Evolutionary conservation across 2,797 vertebrate genomes (phyloP).

Genomic region (Saguinus oedipus): DNA sequence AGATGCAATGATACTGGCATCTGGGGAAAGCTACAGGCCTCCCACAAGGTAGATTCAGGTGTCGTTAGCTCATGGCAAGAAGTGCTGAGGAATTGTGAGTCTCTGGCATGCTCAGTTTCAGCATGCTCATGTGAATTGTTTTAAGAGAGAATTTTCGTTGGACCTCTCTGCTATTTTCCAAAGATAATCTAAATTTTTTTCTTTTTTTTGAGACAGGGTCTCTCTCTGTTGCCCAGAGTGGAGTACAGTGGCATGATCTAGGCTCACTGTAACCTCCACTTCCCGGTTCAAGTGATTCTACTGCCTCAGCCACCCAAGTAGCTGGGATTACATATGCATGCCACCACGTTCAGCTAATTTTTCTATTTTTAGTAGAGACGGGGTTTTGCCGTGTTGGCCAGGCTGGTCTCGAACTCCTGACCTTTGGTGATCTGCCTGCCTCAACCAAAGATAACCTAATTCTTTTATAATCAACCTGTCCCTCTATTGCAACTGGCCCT

Average conservation of each 20-base stretch:
- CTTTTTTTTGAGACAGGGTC: neutral
- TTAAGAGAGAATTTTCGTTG: neutral
- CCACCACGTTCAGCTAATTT: neutral
- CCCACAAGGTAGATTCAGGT: neutral
- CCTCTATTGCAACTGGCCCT: neutral
- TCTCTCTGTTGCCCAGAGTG: neutral
- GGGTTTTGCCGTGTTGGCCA: neutral
- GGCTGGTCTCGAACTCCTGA: neutral
- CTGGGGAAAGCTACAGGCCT: neutral
- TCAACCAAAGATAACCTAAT: neutral
- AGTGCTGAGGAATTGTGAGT: neutral
- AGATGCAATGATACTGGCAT: neutral
- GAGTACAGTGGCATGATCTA: accelerated
- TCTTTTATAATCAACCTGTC: neutral
- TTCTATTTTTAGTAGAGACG: neutral
- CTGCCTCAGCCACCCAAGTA: neutral
- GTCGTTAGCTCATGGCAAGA: neutral
- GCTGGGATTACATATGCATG: accelerated
- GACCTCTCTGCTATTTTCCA: neutral
- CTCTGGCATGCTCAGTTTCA: neutral
- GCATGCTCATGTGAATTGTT: neutral
- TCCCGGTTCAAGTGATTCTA: neutral
- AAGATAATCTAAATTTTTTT: neutral
- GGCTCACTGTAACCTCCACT: neutral
- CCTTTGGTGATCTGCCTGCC: neutral